These are phyloP conservation scores for Dromaius novaehollandiae DNA, from an alignment of 2,113 vertebrate genomes.

Conservation along the genomic window DNA sequence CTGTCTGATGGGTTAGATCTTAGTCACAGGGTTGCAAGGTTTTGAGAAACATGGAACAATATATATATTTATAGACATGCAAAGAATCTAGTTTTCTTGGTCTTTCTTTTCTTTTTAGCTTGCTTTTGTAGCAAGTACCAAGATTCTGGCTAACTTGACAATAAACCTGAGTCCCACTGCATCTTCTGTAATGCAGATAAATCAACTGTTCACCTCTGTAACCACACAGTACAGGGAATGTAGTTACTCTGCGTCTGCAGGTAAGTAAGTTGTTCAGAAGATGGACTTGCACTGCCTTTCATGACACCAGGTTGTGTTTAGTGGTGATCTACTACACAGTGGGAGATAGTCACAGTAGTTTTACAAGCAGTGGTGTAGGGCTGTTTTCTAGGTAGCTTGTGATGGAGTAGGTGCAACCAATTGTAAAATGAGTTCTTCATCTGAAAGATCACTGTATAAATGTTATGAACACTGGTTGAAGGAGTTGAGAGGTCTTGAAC, in stretches of 20 bases:
- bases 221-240: fast-evolving
- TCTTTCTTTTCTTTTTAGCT: not conserved
- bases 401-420: not conserved
- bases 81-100: not conserved
- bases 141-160: not conserved
- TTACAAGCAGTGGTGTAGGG: not conserved
- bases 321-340: not conserved
- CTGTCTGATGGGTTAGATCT: not conserved
- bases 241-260: not conserved
- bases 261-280: not conserved
- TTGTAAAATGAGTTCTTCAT: not conserved
- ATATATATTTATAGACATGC: not conserved
- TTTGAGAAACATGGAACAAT: not conserved
- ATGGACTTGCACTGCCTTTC: not conserved
- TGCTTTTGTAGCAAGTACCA: not conserved
- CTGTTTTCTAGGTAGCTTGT: not conserved
- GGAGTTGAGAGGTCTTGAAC: not conserved
- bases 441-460: not conserved
- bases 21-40: not conserved
- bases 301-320: not conserved
- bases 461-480: not conserved
- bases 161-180: not conserved
- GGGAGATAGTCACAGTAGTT: not conserved
- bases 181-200: not conserved
- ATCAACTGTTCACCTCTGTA: fast-evolving